phyloP scores from a whole-genome alignment of 2,888 invertebrate species.

The Elaeidobius kamerunicus region DNA sequence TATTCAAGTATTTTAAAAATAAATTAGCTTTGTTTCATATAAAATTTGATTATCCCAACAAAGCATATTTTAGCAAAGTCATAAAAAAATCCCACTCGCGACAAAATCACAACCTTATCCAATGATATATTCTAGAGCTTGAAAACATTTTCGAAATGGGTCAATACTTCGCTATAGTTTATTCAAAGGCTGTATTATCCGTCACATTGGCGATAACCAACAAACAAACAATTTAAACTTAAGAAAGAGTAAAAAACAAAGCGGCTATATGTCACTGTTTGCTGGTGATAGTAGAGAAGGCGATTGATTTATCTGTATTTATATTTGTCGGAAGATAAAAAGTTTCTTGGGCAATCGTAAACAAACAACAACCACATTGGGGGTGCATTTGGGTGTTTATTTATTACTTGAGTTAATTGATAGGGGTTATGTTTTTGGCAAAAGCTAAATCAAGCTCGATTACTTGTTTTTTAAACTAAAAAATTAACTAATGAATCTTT shows the following conservation, averaged over 20 bases:
- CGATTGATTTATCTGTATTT: slow-evolving; percentile 11
- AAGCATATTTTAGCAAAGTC: too few relatives aligned
- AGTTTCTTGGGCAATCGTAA: slow-evolving; percentile 2
- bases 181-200: background rate
- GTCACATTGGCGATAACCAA: slow-evolving; percentile 3
- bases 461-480: too few relatives aligned
- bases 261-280: slow-evolving; percentile 20
- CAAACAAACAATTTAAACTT: background rate
- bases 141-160: slow-evolving; percentile 10
- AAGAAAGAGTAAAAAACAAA: slow-evolving; percentile 13
- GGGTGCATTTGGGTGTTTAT: slow-evolving; percentile 5
- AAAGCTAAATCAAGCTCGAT: too few relatives aligned
- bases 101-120: slow-evolving; percentile 3
- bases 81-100: too few relatives aligned
- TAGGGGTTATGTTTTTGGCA: background rate
- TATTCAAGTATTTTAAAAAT: too few relatives aligned
- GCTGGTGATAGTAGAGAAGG: slow-evolving; percentile 16
- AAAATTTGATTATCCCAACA: too few relatives aligned
- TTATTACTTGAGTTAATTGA: background rate
- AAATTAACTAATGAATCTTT: too few relatives aligned
- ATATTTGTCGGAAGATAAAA: slow-evolving; percentile 1
- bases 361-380: slow-evolving; percentile 8
- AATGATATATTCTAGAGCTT: slow-evolving; percentile 1
- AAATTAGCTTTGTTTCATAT: too few relatives aligned
- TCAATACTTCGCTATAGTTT: slow-evolving; percentile 8